Base-by-base conservation (phyloP, 37 sponge, comb jelly and placozoan genomes). In the Halisarca cf. caerulea region DNA sequence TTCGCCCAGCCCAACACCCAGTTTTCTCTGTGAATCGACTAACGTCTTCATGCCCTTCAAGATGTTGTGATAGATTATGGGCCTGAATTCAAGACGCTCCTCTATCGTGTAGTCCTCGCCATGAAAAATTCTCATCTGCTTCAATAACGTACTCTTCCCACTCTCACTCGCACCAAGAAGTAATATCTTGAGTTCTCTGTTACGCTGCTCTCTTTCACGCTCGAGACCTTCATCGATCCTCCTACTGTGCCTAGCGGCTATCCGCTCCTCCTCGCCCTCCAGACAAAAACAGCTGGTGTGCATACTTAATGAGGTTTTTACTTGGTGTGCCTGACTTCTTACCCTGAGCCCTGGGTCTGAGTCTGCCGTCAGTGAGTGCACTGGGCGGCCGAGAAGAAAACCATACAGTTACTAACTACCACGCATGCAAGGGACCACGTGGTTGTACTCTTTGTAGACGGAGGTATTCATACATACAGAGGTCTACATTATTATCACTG, bases 111-210 rank as follows among this genome's bases (percentile, higher is more conserved):
- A 97, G 80, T 93, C 92, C 34, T 90, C 88, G 0, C 97, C 99
- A 66, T 99, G 99, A 54, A 99, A 89, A 80, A 99, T 97, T 36
- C 99, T 88, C 96, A 99, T 99, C 86, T 99, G 99, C 70, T 94
- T 95, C 53, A 99, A 85, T 57, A 99, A 97, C 1, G 99, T 99
- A 69, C 94, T 97, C 85, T 96, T 99, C 28, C 99, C 99, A 2
- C 95, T 93, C 81, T 99, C 97, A 3, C 99, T 96, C 11, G 97
- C 99, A 11, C 99, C 99, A 1, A 99, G 85, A 25, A 99, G 85
- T 23, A 97, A 83, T 20, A 96, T 93, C 80, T 96, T 99, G 59
- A 99, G 91, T 84, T 92, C 86, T 28, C 83, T 82, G 11, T 83
- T 77, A 3, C 70, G 81, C 51, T 81, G 84, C 71, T 92, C 89